Conservation (phyloP, 2,797 vertebrate species). For the Acanthornis magna region DNA sequence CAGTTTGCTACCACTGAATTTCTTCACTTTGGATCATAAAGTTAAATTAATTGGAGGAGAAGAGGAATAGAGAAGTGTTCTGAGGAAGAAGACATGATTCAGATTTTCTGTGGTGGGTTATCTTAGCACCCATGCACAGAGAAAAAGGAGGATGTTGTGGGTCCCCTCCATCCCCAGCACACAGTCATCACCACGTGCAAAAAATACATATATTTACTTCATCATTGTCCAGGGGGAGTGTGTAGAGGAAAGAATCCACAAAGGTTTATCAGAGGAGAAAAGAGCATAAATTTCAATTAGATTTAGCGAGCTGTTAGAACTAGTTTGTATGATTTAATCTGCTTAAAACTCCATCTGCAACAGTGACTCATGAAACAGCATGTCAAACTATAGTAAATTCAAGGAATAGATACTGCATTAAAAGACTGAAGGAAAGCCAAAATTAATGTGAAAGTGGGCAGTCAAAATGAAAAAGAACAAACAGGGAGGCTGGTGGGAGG, state of each 20-base stretch:
- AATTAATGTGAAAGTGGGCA: neutral
- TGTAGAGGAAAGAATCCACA: neutral
- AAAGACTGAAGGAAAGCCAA: conserved; percentile 6
- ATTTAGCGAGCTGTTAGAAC: neutral
- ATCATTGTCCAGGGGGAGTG: rapidly evolving
- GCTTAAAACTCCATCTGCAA: neutral
- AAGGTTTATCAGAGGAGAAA: neutral
- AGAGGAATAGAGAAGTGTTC: neutral
- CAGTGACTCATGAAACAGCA: conserved; percentile 30
- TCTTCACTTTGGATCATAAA: neutral
- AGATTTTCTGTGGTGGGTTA: neutral
- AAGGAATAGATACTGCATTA: neutral
- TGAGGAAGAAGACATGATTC: neutral
- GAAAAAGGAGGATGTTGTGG: neutral
- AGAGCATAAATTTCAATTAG: neutral
- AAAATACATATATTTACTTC: neutral
- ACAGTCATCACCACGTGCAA: neutral
- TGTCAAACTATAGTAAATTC: conserved; percentile 34
- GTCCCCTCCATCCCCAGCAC: neutral
- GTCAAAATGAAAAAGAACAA: conserved; percentile 32
- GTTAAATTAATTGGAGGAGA: neutral
- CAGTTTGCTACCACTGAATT: neutral
- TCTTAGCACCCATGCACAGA: neutral
- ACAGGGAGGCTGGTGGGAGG: conserved; percentile 4
- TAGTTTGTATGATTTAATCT: conserved; percentile 1